Evolutionary conservation across 2,888 invertebrate species (phyloP), one percentile per base, ranked within the genome.

Genomic region (Agrenia bidenticulata): DNA sequence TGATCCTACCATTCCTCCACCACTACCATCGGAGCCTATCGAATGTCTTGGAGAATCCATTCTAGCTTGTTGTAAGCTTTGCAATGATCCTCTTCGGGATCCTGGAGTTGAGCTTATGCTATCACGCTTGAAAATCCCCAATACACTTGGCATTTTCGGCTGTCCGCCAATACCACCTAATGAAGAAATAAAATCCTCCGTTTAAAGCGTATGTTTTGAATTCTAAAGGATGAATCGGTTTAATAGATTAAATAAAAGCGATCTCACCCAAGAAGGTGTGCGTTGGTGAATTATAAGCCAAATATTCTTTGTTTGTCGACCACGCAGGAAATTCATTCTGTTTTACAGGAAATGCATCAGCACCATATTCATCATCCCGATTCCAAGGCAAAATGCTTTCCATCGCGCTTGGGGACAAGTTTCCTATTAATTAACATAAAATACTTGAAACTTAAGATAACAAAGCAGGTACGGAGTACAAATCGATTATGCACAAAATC

Each of bases 351-450:
- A 86, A 83, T 80, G 83, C 82, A 54, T 85, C 85, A 21, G 86
- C 86, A 65, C 84, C 83, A 24, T 67, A 63, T 15, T 87, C 87
- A 77, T 89, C 90, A 77, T 89, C 90, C 21, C 77, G 77, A 82
- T 93, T 93, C 94, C 95, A 95, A 59, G 95, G 95, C 78, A 94
- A 84, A 84, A 92, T 88, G 53, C 89, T 89, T 82, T 94, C 94
- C 1, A 90, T 91, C 1, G 91, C 90, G 1, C 93, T 94, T 27
- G 91, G 93, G 56, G 91, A 88, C 42, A 42, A 61, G 53, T 63
- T 63, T 24, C 68, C 68, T 66, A 37, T 15, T 45, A 19, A 45
- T 45, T 45, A 17, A 9, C 4, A 45, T 45, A 45, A 45, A 11
- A 15, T 7, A 15, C 39, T 11, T 39, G 39, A 39, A 45, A n/a